Percentiles rank a stretch among this genome's conserved stretches.
Conservation (phyloP, 2,797 vertebrate genomes). For the Acrossocheilus wenchowensis region DNA sequence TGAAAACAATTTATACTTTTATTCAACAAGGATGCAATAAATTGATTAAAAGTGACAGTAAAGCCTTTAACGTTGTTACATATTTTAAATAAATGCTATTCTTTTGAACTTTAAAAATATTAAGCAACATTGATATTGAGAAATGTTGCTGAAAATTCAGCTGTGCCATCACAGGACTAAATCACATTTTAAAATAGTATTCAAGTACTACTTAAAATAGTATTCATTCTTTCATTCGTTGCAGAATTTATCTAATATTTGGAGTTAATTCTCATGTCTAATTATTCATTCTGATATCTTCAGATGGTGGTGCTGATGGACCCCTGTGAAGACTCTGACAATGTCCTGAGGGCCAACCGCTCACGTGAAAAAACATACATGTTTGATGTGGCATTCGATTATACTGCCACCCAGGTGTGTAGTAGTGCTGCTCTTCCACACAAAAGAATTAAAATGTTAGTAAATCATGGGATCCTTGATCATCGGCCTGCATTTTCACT, state of each 20-base stretch:
- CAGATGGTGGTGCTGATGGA: conserved; percentile 94
- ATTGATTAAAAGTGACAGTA: neutral
- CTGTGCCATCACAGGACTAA: too few relatives aligned
- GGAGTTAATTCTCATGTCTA: neutral
- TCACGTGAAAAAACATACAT: conserved; percentile 92
- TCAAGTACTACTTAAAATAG: neutral
- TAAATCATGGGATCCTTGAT: neutral
- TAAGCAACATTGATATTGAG: neutral
- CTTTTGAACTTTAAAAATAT: neutral
- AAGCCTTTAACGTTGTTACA: neutral
- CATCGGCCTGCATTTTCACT: neutral
- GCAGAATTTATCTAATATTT: neutral
- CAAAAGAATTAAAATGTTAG: neutral
- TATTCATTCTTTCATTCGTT: neutral
- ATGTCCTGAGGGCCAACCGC: conserved; percentile 85
- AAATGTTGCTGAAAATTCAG: neutral
- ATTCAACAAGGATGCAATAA: too few relatives aligned
- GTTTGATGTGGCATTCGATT: conserved; percentile 91
- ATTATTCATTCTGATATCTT: conserved; percentile 17
- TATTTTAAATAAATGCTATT: neutral
- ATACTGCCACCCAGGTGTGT: conserved; percentile 83
- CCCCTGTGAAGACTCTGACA: conserved; percentile 87
- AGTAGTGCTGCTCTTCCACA: neutral
- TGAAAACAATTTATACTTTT: neutral
- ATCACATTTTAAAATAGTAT: neutral